These are phyloP conservation scores for Spatulosminthurus flaviceps DNA, from an alignment of 2,888 invertebrate genomes.

Conservation along the genomic window DNA sequence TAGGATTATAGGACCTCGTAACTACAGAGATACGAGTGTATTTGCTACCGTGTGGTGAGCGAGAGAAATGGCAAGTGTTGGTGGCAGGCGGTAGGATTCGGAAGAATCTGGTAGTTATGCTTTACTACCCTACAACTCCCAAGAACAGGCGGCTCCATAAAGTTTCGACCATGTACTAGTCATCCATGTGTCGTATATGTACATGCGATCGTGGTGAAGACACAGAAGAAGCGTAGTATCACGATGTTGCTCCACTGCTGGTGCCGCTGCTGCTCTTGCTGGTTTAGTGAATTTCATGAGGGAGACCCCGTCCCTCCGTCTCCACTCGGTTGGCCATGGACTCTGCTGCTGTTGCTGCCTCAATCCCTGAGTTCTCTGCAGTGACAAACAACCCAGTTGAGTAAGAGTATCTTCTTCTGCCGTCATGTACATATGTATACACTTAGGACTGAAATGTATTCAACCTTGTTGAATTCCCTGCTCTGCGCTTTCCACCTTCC, in stretches of 20 bases:
- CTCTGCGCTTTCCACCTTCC: slow-evolving; percentile 21
- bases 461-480: neutral
- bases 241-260: slow-evolving; percentile 12
- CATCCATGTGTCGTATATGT: neutral
- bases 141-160: slow-evolving; percentile 33
- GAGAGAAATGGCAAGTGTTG: slow-evolving; percentile 29
- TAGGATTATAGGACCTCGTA: neutral
- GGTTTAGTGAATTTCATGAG: slow-evolving; percentile 20
- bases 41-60: neutral
- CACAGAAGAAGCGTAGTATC: slow-evolving; percentile 7
- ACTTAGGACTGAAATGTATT: neutral
- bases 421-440: slow-evolving; percentile 10
- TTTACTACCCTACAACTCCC: neutral
- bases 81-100: slow-evolving; percentile 29
- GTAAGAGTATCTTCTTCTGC: slow-evolving; percentile 12
- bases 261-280: slow-evolving; percentile 9
- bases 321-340: slow-evolving; percentile 37
- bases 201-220: slow-evolving; percentile 1
- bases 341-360: slow-evolving; percentile 15
- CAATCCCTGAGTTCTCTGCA: slow-evolving; percentile 23
- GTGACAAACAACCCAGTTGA: slow-evolving; percentile 21
- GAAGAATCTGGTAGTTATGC: slow-evolving; percentile 26
- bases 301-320: slow-evolving; percentile 37
- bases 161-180: slow-evolving; percentile 7
- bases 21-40: slow-evolving; percentile 3